phyloP scores from a whole-genome alignment of 2,797 vertebrate species.

The Salmo trutta region DNA sequence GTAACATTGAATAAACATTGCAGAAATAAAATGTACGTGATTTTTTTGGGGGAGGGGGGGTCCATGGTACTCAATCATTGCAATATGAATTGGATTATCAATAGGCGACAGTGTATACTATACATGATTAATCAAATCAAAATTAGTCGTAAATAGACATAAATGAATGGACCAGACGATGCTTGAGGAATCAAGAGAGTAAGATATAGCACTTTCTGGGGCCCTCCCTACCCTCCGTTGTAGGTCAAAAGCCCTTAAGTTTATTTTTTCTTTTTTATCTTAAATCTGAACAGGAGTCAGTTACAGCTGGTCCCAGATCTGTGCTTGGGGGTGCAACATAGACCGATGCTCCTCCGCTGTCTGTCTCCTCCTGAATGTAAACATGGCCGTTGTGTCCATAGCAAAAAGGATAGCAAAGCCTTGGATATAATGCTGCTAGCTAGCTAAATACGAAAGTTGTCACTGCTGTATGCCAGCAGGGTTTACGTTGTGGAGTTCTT shows the following conservation, averaged over 20 bases:
- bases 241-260: too few relatives aligned
- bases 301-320: not conserved
- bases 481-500: not conserved
- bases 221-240: too few relatives aligned
- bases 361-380: not conserved
- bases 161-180: too few relatives aligned
- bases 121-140: too few relatives aligned
- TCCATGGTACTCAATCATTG: not conserved
- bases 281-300: not conserved
- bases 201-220: too few relatives aligned
- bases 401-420: not conserved
- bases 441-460: not conserved
- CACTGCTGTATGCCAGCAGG: not conserved
- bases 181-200: not conserved
- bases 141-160: not conserved
- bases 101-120: not conserved
- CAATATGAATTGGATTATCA: not conserved
- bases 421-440: not conserved
- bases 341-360: not conserved
- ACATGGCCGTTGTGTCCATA: slow-evolving; percentile 10
- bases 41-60: not conserved
- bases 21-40: not conserved
- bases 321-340: not conserved
- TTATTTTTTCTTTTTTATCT: too few relatives aligned
- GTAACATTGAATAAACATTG: not conserved